phyloP scores from a whole-genome alignment of 2,113 vertebrate species.

The Forbesichthys agassizii region DNA sequence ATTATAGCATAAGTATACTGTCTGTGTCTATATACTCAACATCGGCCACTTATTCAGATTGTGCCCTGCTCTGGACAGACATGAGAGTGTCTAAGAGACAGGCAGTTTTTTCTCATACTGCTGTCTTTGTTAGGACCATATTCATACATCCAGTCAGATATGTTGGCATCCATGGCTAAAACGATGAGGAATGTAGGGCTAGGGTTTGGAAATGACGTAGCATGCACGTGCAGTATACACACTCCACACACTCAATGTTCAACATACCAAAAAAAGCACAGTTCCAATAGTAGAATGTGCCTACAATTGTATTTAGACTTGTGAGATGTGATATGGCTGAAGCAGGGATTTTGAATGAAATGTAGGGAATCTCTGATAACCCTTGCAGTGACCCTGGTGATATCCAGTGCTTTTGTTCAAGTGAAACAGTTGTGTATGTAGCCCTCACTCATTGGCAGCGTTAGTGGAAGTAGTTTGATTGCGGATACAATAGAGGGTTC shows the following conservation, averaged over 20 bases:
- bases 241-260: neutral
- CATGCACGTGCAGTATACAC: neutral
- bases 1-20: too few relatives aligned
- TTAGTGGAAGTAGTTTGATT: constrained; percentile 24
- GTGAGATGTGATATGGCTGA: neutral
- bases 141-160: constrained; percentile 19
- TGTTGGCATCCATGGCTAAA: constrained; percentile 20
- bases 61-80: neutral
- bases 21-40: too few relatives aligned
- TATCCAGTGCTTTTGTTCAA: too few relatives aligned
- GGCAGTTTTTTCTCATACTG: constrained; percentile 53
- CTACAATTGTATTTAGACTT: neutral
- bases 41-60: neutral
- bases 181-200: constrained; percentile 47
- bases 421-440: neutral
- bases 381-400: neutral
- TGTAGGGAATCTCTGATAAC: neutral
- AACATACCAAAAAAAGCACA: neutral
- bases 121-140: constrained; percentile 57
- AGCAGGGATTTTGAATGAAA: neutral
- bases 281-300: neutral
- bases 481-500: constrained; percentile 15
- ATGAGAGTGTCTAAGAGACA: constrained; percentile 18
- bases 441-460: neutral
- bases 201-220: constrained; percentile 18